These are phyloP conservation scores for Echinops telfairi DNA, from an alignment of 2,113 vertebrate species.

Conservation along the genomic window DNA sequence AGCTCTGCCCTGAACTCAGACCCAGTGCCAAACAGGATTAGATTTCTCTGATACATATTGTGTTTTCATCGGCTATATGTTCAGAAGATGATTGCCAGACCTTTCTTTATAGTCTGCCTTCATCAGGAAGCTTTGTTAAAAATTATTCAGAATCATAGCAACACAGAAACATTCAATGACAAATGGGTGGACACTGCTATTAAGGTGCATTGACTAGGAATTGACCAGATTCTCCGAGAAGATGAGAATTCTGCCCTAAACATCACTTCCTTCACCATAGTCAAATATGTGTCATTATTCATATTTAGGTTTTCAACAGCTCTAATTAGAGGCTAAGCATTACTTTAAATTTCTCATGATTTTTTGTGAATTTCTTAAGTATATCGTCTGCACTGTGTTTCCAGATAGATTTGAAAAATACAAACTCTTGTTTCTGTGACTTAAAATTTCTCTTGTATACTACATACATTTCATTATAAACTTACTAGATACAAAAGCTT, in stretches of 20 bases:
- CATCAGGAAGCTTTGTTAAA: background rate
- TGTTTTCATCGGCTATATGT: background rate
- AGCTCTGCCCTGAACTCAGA: background rate
- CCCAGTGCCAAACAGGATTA: background rate
- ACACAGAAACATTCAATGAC: background rate
- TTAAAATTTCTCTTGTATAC: background rate
- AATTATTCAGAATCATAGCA: background rate
- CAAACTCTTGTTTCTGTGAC: constrained; percentile 20
- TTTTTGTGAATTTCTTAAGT: background rate
- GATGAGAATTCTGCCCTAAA: background rate
- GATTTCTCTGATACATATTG: background rate
- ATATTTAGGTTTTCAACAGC: background rate
- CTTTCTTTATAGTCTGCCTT: background rate
- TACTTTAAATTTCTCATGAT: constrained; percentile 22
- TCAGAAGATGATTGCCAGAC: background rate
- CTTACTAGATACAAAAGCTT: constrained; percentile 29
- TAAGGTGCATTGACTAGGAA: background rate
- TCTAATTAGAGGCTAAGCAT: background rate
- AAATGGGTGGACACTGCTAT: background rate
- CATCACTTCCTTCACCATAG: background rate
- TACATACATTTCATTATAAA: background rate
- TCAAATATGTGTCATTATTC: background rate
- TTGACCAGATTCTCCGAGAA: background rate
- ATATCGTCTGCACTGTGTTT: background rate
- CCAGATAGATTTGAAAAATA: background rate